These are phyloP conservation scores for Nycteola revayana DNA, from an alignment of 2,888 invertebrate species.

Conservation along the genomic window DNA sequence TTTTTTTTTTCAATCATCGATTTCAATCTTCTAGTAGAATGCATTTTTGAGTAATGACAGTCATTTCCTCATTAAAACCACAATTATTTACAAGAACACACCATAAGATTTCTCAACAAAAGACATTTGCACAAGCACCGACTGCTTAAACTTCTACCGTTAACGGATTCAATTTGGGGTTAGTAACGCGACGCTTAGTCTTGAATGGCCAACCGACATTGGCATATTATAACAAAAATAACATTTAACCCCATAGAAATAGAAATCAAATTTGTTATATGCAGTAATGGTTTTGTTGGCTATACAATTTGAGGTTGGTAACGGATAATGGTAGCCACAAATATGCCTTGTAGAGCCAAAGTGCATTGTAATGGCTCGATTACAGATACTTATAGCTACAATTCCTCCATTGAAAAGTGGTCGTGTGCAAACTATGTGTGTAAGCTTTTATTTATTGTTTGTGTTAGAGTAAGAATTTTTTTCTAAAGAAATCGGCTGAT, in stretches of 20 bases:
- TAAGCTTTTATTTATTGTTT: too few relatives aligned
- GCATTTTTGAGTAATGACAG: too few relatives aligned
- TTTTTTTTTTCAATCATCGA: too few relatives aligned
- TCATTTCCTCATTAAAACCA: too few relatives aligned
- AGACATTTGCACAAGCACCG: constrained; percentile 17
- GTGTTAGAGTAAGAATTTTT: too few relatives aligned
- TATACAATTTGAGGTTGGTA: constrained; percentile 44
- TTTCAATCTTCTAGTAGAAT: neutral
- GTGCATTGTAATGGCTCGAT: constrained; percentile 41
- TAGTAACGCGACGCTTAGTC: constrained; percentile 16
- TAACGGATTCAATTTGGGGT: constrained; percentile 55
- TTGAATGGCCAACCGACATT: too few relatives aligned
- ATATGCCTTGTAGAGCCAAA: constrained; percentile 41
- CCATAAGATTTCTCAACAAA: constrained; percentile 2
- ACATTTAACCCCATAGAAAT: too few relatives aligned
- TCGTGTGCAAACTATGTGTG: constrained; percentile 5
- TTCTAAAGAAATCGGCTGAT: too few relatives aligned
- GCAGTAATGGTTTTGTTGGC: too few relatives aligned
- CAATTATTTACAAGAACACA: too few relatives aligned
- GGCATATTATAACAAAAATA: too few relatives aligned
- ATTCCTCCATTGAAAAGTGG: constrained; percentile 11
- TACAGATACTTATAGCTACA: constrained; percentile 27
- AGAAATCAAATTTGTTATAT: too few relatives aligned
- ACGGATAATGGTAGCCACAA: constrained; percentile 46
- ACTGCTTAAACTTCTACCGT: constrained; percentile 42